Evolutionary conservation across 2,888 invertebrate species (phyloP), one percentile per base, ranked within the genome.

Genomic region (Mactromeris polynyma): DNA sequence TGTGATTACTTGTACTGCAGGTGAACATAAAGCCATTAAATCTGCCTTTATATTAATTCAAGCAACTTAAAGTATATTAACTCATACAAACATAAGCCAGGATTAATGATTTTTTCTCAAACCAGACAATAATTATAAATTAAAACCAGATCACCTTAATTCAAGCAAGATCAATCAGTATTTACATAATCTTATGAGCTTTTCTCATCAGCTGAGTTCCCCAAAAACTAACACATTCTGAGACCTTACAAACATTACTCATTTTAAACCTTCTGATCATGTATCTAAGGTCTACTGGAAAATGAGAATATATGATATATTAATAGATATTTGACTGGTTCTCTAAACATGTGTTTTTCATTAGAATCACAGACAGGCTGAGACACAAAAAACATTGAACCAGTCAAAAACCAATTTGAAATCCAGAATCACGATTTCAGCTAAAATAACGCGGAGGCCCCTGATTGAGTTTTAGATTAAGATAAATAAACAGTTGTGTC

Each of bases 341-440:
- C 84, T 79, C 78, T 42, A 51, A 77, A 87, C 90, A 90, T 90
- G 87, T 90, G 90, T 86, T 90, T 89, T 90, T 69, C 90, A 90
- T 90, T 90, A 89, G 79, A 81, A 82, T 85, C 87, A 85, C 77
- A 86, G 88, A 86, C 87, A 81, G 87, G 51, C 87, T 81, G 87
- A 81, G 90, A 90, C 90, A 90, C 90, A 90, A 90, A 88, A 86
- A 90, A 90, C 88, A 90, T 78, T 87, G 90, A 90, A 90, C 90
- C 89, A 90, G 87, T 90, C 90, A 87, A 89, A 90, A 90, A 89
- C 89, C 88, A 89, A 90, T 90, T 90, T 86, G 81, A 86, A 89
- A 84, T 42, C 83, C 69, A 54, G 81, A 84, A 84, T 88, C 88
- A 87, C 83, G 83, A 87, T 86, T 85, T 86, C 54, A 69, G 73